These are phyloP conservation scores for Leucoraja ocellata DNA, from an alignment of 2,797 vertebrate genomes.

Conservation along the genomic window DNA sequence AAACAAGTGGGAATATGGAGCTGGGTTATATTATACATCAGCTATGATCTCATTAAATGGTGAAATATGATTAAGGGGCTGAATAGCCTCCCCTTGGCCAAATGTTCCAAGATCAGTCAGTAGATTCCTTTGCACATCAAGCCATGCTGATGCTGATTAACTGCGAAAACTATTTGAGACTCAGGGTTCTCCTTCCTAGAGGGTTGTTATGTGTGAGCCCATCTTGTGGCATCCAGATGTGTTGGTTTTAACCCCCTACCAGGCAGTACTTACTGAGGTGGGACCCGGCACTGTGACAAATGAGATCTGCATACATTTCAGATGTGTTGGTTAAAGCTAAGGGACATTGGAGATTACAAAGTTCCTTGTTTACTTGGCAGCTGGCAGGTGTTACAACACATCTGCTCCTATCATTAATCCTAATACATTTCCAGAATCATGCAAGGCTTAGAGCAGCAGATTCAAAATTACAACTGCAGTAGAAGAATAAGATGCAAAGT, in stretches of 20 bases:
- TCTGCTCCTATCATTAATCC: slow-evolving; percentile 16
- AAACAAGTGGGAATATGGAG: no score
- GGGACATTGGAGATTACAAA: background rate
- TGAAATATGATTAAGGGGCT: no score
- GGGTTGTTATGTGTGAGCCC: background rate
- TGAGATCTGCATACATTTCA: background rate
- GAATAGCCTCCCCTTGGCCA: no score
- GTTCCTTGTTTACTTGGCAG: slow-evolving; percentile 16
- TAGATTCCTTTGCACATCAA: background rate
- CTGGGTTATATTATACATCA: no score
- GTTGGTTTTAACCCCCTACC: background rate
- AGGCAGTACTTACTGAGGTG: slow-evolving; percentile 8
- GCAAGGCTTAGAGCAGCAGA: background rate
- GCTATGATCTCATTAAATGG: no score
- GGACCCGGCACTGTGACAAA: background rate
- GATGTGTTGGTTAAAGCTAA: slow-evolving; percentile 18
- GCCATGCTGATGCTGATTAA: background rate
- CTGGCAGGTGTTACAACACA: slow-evolving; percentile 8
- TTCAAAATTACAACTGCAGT: background rate
- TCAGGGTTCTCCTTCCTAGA: background rate
- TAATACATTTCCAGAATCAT: background rate
- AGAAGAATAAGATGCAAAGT: background rate
- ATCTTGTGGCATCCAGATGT: slow-evolving; percentile 29
- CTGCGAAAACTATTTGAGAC: background rate
- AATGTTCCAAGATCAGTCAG: background rate